These are phyloP conservation scores for Amiota minor DNA, from an alignment of 2,888 invertebrate species.

Conservation along the genomic window DNA sequence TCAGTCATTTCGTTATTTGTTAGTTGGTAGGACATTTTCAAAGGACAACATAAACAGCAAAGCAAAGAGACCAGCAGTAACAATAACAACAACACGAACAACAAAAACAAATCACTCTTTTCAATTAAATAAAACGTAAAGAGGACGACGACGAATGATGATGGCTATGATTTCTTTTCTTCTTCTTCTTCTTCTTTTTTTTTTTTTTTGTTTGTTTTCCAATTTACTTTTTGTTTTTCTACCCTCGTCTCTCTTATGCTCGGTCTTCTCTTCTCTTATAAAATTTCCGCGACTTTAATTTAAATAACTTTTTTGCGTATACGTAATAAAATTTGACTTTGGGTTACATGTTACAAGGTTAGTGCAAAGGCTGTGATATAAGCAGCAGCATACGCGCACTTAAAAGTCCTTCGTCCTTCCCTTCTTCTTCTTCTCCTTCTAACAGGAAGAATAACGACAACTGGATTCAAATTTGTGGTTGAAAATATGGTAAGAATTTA, in stretches of 20 bases:
- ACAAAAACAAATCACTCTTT: slow-evolving; percentile 40
- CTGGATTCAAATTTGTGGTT: slow-evolving; percentile 14
- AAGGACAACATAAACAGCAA: neutral
- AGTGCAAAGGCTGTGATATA: neutral
- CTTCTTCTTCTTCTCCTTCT: slow-evolving; percentile 25
- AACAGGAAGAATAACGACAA: slow-evolving; percentile 16
- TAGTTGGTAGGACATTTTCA: neutral
- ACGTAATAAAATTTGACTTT: slow-evolving; percentile 46
- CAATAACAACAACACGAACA: neutral
- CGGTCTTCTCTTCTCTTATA: neutral
- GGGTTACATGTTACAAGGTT: slow-evolving; percentile 10
- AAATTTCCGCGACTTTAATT: slow-evolving; percentile 58
- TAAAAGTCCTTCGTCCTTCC: slow-evolving; percentile 29
- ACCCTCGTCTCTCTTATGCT: no score
- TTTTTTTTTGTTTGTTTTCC: no score
- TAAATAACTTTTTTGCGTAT: slow-evolving; percentile 54
- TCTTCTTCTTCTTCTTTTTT: neutral
- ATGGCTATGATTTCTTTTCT: slow-evolving; percentile 17
- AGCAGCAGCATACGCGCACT: neutral
- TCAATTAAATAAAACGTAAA: slow-evolving; percentile 20
- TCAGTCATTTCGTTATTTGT: neutral
- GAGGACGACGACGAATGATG: slow-evolving; percentile 13
- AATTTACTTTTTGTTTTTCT: no score
- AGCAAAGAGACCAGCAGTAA: neutral
- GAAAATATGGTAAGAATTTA: slow-evolving; percentile 52